These are phyloP conservation scores for Acrossocheilus fasciatus DNA, from an alignment of 2,797 vertebrate species.

Conservation along the genomic window DNA sequence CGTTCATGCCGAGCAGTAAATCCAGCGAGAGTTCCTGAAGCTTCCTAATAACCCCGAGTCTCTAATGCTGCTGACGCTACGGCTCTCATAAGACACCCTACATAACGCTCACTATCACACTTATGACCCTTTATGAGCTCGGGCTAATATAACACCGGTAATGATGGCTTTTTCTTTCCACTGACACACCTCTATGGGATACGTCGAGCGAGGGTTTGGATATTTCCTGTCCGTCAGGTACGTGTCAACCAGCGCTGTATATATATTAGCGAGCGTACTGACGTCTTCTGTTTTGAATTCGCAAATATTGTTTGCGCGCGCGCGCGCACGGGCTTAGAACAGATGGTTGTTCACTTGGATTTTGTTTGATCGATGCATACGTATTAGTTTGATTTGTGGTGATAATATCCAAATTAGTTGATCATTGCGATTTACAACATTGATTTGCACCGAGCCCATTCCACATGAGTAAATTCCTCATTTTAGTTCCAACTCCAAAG, in stretches of 20 bases:
- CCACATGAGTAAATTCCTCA: not conserved
- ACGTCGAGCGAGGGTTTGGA: not conserved
- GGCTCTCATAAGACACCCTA: conserved; percentile 12
- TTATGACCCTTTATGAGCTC: not conserved
- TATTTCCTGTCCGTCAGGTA: conserved; percentile 45
- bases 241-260: not conserved
- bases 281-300: not conserved
- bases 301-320: not conserved
- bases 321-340: not conserved
- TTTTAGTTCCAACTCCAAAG: not conserved
- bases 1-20: conserved; percentile 1
- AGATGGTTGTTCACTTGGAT: not conserved
- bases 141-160: not conserved
- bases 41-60: conserved; percentile 15
- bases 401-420: too few relatives aligned
- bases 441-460: not conserved
- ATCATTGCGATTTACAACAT: not conserved
- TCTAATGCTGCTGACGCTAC: conserved; percentile 24
- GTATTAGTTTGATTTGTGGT: not conserved
- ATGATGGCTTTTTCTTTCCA: not conserved
- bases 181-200: conserved; percentile 7
- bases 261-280: not conserved
- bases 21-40: conserved; percentile 19
- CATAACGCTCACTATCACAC: not conserved
- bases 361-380: not conserved